Conservation (phyloP, 2,888 invertebrate genomes). For the Pyrrhia umbra region DNA sequence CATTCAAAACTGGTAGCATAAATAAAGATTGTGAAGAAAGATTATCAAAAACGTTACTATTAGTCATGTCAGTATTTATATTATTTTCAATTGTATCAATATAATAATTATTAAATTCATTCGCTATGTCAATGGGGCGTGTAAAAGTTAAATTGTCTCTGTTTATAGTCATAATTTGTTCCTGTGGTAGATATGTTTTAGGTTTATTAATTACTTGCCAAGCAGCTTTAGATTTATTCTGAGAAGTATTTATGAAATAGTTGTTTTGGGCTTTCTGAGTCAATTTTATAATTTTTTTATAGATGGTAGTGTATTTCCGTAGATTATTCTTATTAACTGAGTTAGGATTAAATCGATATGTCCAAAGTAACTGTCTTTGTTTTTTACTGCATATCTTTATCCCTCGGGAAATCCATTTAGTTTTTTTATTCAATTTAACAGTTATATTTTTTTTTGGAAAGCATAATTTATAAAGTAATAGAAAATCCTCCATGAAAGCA, state of each 20-base stretch:
- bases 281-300: background rate
- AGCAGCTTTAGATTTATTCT: too few relatives aligned
- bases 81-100: too few relatives aligned
- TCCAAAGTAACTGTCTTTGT: slow-evolving; percentile 4
- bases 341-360: slow-evolving; percentile 1
- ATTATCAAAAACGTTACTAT: background rate
- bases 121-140: background rate
- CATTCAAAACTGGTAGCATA: background rate
- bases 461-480: slow-evolving; percentile 1
- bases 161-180: background rate
- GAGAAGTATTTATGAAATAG: too few relatives aligned
- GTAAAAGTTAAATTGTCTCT: background rate
- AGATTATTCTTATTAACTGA: background rate
- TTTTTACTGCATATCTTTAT: slow-evolving; percentile 10
- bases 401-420: background rate
- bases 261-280: background rate
- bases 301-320: background rate
- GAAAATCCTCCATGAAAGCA: background rate
- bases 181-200: background rate
- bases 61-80: background rate
- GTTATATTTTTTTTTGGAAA: background rate
- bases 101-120: too few relatives aligned
- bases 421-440: background rate
- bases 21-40: background rate
- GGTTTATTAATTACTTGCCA: slow-evolving; percentile 6